Conservation (phyloP, 2,797 vertebrate species). For the Coreius guichenoti region DNA sequence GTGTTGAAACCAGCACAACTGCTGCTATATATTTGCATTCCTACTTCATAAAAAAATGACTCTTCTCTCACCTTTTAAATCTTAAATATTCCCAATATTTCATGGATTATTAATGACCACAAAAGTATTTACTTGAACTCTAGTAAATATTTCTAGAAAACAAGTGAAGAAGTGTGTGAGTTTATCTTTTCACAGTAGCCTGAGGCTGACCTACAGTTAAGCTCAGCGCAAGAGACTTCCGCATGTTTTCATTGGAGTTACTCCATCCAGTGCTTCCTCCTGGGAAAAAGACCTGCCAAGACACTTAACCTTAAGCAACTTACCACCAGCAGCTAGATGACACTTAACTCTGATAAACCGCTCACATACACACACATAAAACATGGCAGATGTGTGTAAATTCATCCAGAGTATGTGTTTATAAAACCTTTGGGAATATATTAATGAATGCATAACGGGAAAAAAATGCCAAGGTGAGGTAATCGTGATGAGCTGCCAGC, state of each 20-base stretch:
- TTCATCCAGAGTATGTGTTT: not conserved
- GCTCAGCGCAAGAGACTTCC: not conserved
- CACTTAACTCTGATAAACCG: conserved; percentile 28
- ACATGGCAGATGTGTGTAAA: not conserved
- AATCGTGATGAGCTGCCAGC: not conserved
- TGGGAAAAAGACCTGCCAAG: conserved; percentile 35
- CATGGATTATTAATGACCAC: conserved; percentile 31
- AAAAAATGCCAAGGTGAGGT: not conserved
- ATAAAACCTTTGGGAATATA: conserved; percentile 19
- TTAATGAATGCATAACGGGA: not conserved
- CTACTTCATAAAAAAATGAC: not conserved
- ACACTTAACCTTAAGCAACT: conserved; percentile 28
- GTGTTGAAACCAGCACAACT: not conserved
- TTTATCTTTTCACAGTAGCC: conserved; percentile 28
- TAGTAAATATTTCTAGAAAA: conserved; percentile 12
- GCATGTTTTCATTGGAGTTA: conserved; percentile 22
- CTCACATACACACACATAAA: not conserved
- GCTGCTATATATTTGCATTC: not conserved
- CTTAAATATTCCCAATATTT: conserved; percentile 14
- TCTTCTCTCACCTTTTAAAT: not conserved
- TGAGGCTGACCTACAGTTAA: conserved; percentile 14
- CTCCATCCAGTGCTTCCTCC: conserved; percentile 20
- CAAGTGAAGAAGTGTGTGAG: conserved; percentile 20
- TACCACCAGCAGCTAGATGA: conserved; percentile 26
- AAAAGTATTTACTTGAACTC: conserved; percentile 20